Evolutionary conservation across 2,113 vertebrate genomes (phyloP), one percentile per base, ranked within the genome.

Genomic region (Sisor rabdophorus): DNA sequence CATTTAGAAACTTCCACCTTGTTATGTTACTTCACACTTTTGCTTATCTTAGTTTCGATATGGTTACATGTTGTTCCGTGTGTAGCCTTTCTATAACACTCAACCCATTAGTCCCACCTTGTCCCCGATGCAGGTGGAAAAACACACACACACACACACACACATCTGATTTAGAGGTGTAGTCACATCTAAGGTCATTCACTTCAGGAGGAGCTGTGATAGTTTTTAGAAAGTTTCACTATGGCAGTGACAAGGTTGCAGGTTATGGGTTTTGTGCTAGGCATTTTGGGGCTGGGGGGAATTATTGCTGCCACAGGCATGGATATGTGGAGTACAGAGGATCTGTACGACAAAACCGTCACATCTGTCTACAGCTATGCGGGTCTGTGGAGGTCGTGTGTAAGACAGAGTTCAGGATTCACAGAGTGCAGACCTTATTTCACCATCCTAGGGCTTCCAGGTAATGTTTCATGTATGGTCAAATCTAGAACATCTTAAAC

Each of bases 301-400:
- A 83, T 92, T 65, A 90, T 94, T 0, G 92, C 91, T 0, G 88
- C 95, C 0, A 96, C 95, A 0, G 92, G 89, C 70, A 96, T 97
- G 95, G 93, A 96, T 88, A 93, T 93, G 84, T 96, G 95, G 95
- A 94, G 93, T 64, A 94, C 92, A 0, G 89, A 97, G 85, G 95
- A 97, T 76, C 89, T 94, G 30, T 91, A 91, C 75, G 93, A 94
- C 78, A 94, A 92, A 77, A 88, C 90, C 0, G 94, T 97, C 82
- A 95, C 95, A 0, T 90, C 94, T 0, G 91, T 96, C 0, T 96
- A 88, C 88, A 92, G 92, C 81, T 95, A 93, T 80, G 94, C 94
- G 22, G 94, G 95, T 12, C 90, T 97, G 22, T 97, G 95, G 95
- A 93, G 91, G 69, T 94, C 94, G 0, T 97, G 95, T 0, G 91